These are phyloP conservation scores for Neosilurus mollespiculum DNA, from an alignment of 2,797 vertebrate species.

Conservation along the genomic window DNA sequence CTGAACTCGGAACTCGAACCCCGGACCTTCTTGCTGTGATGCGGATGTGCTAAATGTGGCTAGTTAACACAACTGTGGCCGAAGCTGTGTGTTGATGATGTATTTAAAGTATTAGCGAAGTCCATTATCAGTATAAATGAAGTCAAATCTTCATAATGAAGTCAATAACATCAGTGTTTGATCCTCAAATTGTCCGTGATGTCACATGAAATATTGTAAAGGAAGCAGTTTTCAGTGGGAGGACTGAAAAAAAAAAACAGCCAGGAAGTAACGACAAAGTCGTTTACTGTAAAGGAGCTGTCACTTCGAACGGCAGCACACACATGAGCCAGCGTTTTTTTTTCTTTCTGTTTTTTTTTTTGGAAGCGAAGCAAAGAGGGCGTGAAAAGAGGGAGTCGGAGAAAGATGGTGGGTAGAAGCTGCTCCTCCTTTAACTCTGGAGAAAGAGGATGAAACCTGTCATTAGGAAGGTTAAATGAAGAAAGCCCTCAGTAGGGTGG, in stretches of 20 bases:
- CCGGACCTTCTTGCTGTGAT: no score
- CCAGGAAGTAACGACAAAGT: slow-evolving; percentile 45
- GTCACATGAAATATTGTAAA: neutral
- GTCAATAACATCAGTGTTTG: neutral
- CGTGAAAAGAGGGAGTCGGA: slow-evolving; percentile 61
- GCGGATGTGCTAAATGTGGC: no score
- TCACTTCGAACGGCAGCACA: slow-evolving; percentile 40
- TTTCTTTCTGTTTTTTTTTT: neutral
- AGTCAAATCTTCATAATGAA: neutral
- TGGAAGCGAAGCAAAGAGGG: slow-evolving; percentile 41
- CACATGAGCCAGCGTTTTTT: slow-evolving; percentile 40
- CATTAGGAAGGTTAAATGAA: slow-evolving; percentile 79
- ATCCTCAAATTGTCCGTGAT: neutral
- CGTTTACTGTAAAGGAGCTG: slow-evolving; percentile 53
- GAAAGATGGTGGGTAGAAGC: slow-evolving; percentile 65
- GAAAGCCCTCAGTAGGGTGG: slow-evolving; percentile 70
- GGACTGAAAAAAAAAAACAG: neutral
- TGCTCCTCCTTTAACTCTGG: slow-evolving; percentile 67
- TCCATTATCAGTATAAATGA: neutral
- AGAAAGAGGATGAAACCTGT: slow-evolving; percentile 81
- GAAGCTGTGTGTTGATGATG: neutral
- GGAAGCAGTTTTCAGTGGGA: neutral
- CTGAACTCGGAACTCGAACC: no score
- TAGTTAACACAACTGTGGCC: no score
- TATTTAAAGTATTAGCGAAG: no score